Conservation (phyloP, 2,888 invertebrate species). For the Conomelus anceps region DNA sequence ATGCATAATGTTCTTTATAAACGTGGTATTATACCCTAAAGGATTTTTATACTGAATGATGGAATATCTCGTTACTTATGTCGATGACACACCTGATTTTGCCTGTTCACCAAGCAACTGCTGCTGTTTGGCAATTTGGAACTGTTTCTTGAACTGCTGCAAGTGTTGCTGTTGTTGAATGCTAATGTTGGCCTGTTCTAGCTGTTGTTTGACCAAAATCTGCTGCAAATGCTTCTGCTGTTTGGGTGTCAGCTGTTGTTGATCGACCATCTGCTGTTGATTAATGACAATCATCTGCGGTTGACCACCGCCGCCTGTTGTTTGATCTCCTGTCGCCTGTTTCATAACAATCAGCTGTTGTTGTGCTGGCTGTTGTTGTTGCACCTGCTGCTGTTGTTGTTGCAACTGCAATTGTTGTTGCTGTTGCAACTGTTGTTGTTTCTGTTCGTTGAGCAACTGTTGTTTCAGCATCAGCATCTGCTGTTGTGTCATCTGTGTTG, state of each 20-base stretch:
- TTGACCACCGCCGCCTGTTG: constrained; percentile 21
- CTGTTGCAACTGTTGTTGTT: constrained; percentile 27
- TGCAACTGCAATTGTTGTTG: constrained; percentile 27
- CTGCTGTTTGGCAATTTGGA: constrained; percentile 31
- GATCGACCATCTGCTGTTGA: constrained; percentile 32
- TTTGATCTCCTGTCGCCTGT: constrained; percentile 24
- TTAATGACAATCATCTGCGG: constrained; percentile 34
- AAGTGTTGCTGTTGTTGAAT: constrained; percentile 31
- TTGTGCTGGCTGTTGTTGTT: constrained; percentile 20
- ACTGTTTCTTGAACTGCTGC: constrained; percentile 28
- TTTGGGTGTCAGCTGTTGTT: constrained; percentile 31
- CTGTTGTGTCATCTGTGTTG: constrained; percentile 19
- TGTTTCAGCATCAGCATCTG: constrained; percentile 25
- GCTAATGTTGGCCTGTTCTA: constrained; percentile 20
- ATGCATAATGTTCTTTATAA: no score
- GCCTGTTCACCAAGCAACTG: constrained; percentile 30
- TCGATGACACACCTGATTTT: constrained; percentile 15
- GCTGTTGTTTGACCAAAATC: constrained; percentile 29
- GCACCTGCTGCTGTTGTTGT: constrained; percentile 22
- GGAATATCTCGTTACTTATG: neutral
- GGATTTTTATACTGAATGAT: no score
- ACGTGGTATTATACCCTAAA: no score
- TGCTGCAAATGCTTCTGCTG: constrained; percentile 34
- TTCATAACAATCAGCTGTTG: constrained; percentile 33
- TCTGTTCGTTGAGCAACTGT: constrained; percentile 40